Percentiles rank a stretch among this genome's conserved stretches.
Evolutionary conservation across 2,113 vertebrate species (phyloP).

Genomic region (Poecilia latipinna): DNA sequence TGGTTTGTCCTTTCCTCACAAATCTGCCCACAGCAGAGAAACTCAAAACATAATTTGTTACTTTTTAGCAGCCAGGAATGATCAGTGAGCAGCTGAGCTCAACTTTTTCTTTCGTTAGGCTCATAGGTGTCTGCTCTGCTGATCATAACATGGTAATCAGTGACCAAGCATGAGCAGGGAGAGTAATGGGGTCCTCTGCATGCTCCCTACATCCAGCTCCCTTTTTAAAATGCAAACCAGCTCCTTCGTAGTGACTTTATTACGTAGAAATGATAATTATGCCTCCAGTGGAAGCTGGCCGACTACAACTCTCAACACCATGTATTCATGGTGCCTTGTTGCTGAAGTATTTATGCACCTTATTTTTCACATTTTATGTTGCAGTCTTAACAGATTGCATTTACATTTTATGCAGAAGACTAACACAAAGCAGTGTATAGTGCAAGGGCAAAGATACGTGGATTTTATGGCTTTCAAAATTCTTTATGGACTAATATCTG

Average conservation of each 20-base stretch:
- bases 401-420: background rate
- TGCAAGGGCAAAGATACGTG: background rate
- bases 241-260: constrained; percentile 71
- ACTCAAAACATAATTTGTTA: constrained; percentile 3
- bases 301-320: constrained; percentile 31
- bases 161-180: constrained; percentile 19
- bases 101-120: constrained; percentile 3
- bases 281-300: constrained; percentile 57
- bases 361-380: background rate
- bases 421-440: background rate
- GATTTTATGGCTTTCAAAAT: background rate
- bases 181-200: constrained; percentile 37
- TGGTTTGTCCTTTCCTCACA: constrained; percentile 40
- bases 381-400: background rate
- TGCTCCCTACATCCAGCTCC: constrained; percentile 18
- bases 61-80: background rate
- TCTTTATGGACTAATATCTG: background rate
- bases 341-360: constrained; percentile 31
- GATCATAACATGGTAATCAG: constrained; percentile 28
- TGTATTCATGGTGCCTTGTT: constrained; percentile 40
- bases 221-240: constrained; percentile 65
- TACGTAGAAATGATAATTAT: constrained; percentile 74
- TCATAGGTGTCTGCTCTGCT: background rate
- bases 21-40: background rate
- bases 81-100: background rate